Evolutionary conservation across 1,140 invertebrate species (phyloP).

Genomic region (Lepidostoma basale): DNA sequence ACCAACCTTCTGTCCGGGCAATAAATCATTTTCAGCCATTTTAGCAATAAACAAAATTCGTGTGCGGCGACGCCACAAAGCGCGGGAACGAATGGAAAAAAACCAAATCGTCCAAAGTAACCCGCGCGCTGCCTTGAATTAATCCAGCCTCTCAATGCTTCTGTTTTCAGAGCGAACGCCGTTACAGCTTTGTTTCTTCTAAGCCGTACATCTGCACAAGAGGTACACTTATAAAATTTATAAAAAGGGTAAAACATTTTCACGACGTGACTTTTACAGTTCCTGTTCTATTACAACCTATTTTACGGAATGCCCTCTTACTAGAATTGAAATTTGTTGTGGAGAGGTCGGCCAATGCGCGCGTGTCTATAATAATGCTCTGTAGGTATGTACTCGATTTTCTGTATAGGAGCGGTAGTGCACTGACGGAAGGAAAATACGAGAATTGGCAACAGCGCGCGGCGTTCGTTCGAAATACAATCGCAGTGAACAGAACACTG

Average conservation of each 20-base stretch:
- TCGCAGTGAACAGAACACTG: conserved; percentile 1
- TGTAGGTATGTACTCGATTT: conserved; percentile 19
- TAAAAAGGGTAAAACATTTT: too few species aligned
- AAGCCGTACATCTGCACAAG: neutral
- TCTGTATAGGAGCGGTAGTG: conserved; percentile 1
- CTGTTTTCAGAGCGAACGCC: conserved; percentile 14
- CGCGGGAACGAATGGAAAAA: conserved; percentile 5
- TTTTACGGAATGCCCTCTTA: too few species aligned
- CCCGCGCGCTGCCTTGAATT: conserved; percentile 27
- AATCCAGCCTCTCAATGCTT: conserved; percentile 32
- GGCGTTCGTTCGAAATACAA: conserved; percentile 16
- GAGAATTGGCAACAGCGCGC: conserved; percentile 24
- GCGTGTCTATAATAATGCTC: conserved; percentile 28
- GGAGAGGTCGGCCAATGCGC: conserved; percentile 25
- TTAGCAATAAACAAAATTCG: conserved; percentile 35
- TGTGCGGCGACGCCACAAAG: neutral
- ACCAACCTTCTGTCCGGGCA: conserved; percentile 29
- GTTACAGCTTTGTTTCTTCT: conserved; percentile 2
- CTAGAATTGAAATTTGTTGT: too few species aligned
- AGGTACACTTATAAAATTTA: too few species aligned
- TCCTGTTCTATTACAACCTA: too few species aligned
- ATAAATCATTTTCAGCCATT: conserved; percentile 42
- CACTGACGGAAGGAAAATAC: conserved; percentile 22
- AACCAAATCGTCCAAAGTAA: conserved; percentile 6
- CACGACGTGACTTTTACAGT: too few species aligned